Evolutionary conservation across 2,113 vertebrate species (phyloP), one percentile per base, ranked within the genome.

Genomic region (Bujurquina vittata): DNA sequence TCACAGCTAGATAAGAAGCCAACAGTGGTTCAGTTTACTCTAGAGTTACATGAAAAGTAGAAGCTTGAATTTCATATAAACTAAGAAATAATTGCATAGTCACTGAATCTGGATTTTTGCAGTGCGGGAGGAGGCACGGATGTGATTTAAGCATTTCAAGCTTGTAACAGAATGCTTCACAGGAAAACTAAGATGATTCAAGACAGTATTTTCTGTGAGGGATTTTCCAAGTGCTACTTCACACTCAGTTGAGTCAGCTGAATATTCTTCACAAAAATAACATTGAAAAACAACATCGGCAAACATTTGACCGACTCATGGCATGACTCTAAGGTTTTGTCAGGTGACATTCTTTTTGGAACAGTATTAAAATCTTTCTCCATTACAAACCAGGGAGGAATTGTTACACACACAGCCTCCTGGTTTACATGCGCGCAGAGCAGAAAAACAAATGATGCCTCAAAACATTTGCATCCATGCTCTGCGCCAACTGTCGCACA

Each of bases 401-500:
- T 57, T 15, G n/a, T 86, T 86, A 22, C 46, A 65, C 0, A 63
- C n/a, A 54, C 59, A 4, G 17, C 61, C 14, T 52, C 69, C 40
- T 35, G 73, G 1, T 10, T 35, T 20, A 49, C 56, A 61, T 55
- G n/a, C 29, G 4, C 0, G 18, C 61, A 8, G 43, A 33, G 49
- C 59, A 81, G 78, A 74, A 65, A 73, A 80, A 67, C 23, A 67
- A 63, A 61, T 2, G 20, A 77, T 14, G 56, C 31, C 37, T 43
- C 9, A 75, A 80, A 80, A 7, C 23, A 54, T 74, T 74, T 69
- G 52, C 60, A 82, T 55, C 10, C 58, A 12, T 75, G 58, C 43
- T 49, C n/a, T 74, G 57, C 17, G 31, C 86, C 81, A 76, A 86
- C 74, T 85, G 84, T 85, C 69, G 1, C 52, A 31, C 29, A 49